Evolutionary conservation across 2,888 invertebrate species (phyloP), one percentile per base, ranked within the genome.

Genomic region (Cinara cedri): DNA sequence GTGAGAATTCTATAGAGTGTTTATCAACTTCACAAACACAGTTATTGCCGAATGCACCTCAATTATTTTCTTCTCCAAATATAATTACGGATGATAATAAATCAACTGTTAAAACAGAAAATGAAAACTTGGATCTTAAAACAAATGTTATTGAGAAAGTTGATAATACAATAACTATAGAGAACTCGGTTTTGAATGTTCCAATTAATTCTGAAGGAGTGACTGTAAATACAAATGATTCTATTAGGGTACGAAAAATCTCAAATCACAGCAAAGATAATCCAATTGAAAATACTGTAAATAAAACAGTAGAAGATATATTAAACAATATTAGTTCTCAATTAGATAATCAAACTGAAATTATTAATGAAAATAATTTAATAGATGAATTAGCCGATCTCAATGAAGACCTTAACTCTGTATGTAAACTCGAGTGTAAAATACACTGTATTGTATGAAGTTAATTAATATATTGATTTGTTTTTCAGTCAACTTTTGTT

Each of bases 401-500:
- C 60, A 78, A 78, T 51, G 78, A 78, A 70, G 78, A 78, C 60
- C 70, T 78, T 42, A 78, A 78, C 34, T 70, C 78, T 70, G 78
- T 78, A 78, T 70, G 78, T 21, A 57, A 62, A 19, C 9, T 19
- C 16, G 34, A 34, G 34, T 4, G 3, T 34, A 34, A 4, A 24
- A 46, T 3, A 16, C n/a, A n/a, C n/a, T n/a, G n/a, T n/a, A n/a
- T n/a, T n/a, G n/a, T n/a, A n/a, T n/a, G n/a, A n/a, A n/a, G n/a
- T n/a, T n/a, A n/a, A n/a, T n/a, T n/a, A n/a, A n/a, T n/a, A n/a
- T n/a, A n/a, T n/a, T n/a, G n/a, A 68, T 24, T 42, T 46, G 70
- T 70, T 57, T 75, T 76, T 24, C 21, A 78, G 78, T 78, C 78
- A 78, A 78, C 26, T 70, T 78, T 78, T 78, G 78, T 78, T 60